phyloP scores from a whole-genome alignment of 2,113 vertebrate genomes.

The Menidia beryllina region DNA sequence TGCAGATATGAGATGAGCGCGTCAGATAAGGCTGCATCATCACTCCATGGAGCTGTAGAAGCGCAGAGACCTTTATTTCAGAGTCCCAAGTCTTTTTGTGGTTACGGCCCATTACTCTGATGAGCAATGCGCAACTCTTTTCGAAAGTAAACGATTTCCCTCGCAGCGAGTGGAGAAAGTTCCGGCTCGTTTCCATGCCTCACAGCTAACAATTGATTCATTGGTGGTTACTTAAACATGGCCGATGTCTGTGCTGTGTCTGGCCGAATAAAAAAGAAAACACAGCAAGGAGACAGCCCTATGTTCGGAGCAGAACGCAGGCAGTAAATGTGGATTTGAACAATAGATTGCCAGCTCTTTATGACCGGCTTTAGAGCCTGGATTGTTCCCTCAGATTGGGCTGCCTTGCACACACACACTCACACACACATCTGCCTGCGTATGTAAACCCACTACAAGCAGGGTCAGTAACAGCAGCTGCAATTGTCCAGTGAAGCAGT shows the following conservation, averaged over 20 bases:
- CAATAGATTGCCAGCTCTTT: conserved; percentile 48
- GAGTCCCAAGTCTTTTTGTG: neutral
- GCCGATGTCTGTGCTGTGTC: conserved; percentile 11
- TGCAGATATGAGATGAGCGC: conserved; percentile 43
- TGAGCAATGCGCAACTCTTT: neutral
- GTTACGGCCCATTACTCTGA: neutral
- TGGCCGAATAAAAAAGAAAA: conserved; percentile 38
- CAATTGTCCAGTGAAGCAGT: no score
- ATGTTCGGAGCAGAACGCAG: conserved; percentile 38
- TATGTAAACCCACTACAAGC: no score
- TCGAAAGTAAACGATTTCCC: no score
- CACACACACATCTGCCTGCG: no score
- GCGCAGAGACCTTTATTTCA: neutral
- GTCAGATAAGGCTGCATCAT: conserved; percentile 38
- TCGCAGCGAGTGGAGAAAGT: conserved; percentile 32
- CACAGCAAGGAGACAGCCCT: conserved; percentile 36
- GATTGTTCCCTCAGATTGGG: conserved; percentile 44
- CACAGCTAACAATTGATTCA: conserved; percentile 40
- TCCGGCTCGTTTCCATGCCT: conserved; percentile 19
- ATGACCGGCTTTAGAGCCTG: conserved; percentile 38
- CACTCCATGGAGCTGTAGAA: conserved; percentile 32
- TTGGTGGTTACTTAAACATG: conserved; percentile 37
- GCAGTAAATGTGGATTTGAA: conserved; percentile 59
- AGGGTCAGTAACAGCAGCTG: no score
- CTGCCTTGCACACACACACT: neutral